Base-by-base conservation (phyloP, 2,113 vertebrate genomes). In the Neolamprologus brichardi region DNA sequence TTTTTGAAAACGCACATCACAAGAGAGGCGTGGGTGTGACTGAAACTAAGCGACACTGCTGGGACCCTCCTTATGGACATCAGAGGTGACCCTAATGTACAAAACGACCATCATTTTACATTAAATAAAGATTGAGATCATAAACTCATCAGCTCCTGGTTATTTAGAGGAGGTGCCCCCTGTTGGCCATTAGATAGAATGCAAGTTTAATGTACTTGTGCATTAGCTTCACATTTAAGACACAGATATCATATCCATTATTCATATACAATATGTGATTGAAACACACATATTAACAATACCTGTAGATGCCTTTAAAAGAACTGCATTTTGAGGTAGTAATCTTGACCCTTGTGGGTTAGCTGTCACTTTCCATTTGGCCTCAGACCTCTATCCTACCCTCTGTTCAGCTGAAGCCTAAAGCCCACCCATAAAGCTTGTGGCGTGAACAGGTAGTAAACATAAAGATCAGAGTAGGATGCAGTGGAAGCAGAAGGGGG, bases 361-460 rank as follows among this genome's bases (percentile, higher is more conserved):
- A 52, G 23, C 46, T 84, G 56, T 72, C 79, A 56, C 39, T 82
- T 58, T 58, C 39, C 17, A 32, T 32, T 14, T n/a, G 28, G 37
- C 85, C 54, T 6, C 70, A 17, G 62, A 37, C 41, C 56, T 18
- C 15, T 25, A 37, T 14, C 62, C 39, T 51, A 5, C 41, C 25
- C 32, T 44, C 54, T 54, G 18, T 23, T 39, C 52, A n/a, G 17
- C 30, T 39, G 72, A 88, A 72, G 49, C 52, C 25, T 51, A 44
- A 54, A 78, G 64, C 54, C 78, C 81, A 56, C 14, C 87, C 44
- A 23, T 10, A 7, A 8, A 89, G 67, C 80, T 54, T 41, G 58
- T 3, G 30, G 17, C 6, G 20, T 81, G 72, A 88, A 86, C 83
- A 89, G 84, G 88, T 89, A 88, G 84, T 79, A 84, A 85, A 44